A percentile compares a stretch with the other conserved stretches of the same genome.
Evolutionary conservation across 2,113 vertebrate species (phyloP).

Genomic region (Panurus biarmicus): DNA sequence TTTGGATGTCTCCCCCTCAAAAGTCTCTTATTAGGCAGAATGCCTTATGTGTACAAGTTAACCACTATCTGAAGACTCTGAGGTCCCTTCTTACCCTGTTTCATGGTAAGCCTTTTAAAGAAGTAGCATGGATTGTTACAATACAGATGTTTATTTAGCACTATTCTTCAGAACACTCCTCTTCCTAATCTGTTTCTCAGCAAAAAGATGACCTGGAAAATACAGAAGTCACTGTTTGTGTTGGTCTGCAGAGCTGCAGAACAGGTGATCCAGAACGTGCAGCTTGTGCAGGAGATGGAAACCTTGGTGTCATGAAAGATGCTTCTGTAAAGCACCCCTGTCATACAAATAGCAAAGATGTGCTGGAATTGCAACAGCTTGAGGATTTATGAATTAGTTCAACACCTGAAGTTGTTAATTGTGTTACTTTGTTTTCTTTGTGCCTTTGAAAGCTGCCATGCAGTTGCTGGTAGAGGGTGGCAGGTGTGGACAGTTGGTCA

Average conservation of each 20-base stretch:
- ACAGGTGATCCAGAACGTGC: rapidly evolving
- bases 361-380: background rate
- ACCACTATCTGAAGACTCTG: background rate
- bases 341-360: background rate
- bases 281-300: background rate
- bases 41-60: background rate
- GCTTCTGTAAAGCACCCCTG: background rate
- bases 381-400: background rate
- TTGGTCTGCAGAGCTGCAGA: background rate
- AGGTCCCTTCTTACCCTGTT: background rate
- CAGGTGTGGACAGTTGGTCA: background rate
- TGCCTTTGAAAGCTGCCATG: background rate
- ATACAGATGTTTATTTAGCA: background rate
- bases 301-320: background rate
- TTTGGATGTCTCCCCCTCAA: background rate
- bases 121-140: background rate
- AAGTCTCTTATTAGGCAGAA: background rate
- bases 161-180: background rate
- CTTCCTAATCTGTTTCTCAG: background rate
- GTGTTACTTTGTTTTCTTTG: background rate
- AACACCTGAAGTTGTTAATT: background rate
- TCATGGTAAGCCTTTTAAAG: background rate
- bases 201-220: background rate
- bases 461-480: background rate
- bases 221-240: rapidly evolving